phyloP scores from a whole-genome alignment of 2,113 vertebrate genomes.

The Clarias macrocephalus region DNA sequence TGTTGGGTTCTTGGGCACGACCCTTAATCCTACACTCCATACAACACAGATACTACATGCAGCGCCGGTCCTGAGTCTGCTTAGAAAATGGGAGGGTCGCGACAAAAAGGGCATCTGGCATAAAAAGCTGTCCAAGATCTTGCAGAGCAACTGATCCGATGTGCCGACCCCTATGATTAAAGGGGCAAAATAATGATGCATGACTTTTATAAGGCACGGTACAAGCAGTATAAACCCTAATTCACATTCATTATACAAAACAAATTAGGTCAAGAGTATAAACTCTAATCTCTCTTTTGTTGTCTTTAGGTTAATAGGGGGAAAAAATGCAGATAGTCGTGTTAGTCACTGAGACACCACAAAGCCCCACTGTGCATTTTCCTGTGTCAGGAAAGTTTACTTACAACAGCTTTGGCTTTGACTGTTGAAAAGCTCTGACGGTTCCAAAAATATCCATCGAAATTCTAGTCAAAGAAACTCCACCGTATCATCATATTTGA shows the following conservation, averaged over 20 bases:
- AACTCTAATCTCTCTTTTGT: background rate
- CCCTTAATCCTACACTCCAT: too few relatives aligned
- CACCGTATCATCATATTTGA: background rate
- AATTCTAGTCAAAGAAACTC: background rate
- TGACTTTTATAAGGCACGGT: too few relatives aligned
- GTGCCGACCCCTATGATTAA: too few relatives aligned
- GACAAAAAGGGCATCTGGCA: too few relatives aligned
- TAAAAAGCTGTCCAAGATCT: too few relatives aligned
- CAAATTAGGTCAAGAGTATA: background rate
- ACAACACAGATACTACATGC: too few relatives aligned
- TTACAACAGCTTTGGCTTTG: background rate
- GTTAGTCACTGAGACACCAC: background rate
- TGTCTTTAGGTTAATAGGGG: background rate
- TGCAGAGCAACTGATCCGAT: too few relatives aligned
- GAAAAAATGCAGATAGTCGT: background rate
- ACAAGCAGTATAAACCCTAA: too few relatives aligned
- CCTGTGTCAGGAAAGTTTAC: background rate
- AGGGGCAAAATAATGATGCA: too few relatives aligned
- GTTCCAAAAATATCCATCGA: background rate
- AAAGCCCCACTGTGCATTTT: background rate
- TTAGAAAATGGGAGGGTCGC: too few relatives aligned
- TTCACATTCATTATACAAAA: background rate
- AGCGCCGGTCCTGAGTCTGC: too few relatives aligned
- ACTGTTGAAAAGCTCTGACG: background rate
- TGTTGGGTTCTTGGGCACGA: too few relatives aligned